Conservation (phyloP, 2,888 invertebrate genomes). For the Neelides folsomi region DNA sequence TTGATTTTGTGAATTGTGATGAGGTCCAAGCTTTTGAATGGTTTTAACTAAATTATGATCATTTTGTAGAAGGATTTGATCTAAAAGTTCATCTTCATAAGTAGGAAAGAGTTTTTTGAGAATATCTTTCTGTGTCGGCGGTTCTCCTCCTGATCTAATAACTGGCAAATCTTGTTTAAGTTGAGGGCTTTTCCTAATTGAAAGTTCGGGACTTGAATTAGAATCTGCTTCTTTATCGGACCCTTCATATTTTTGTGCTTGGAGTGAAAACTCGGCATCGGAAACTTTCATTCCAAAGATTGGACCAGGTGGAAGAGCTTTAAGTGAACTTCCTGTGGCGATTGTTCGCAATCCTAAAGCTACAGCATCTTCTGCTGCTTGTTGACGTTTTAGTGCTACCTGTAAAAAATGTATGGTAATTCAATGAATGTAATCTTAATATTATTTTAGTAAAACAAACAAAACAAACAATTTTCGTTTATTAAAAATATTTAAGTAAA, state of each 20-base stretch:
- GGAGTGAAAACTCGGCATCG: slow-evolving; percentile 43
- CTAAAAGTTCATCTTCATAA: slow-evolving; percentile 27
- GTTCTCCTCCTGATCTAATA: neutral
- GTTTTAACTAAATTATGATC: slow-evolving; percentile 32
- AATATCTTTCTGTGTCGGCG: slow-evolving; percentile 26
- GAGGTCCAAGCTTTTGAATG: slow-evolving; percentile 29
- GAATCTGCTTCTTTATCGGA: neutral
- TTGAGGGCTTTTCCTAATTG: neutral
- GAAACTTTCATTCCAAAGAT: slow-evolving; percentile 80
- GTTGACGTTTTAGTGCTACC: slow-evolving; percentile 90
- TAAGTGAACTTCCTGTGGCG: slow-evolving; percentile 57
- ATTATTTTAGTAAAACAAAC: too few relatives aligned
- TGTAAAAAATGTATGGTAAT: too few relatives aligned
- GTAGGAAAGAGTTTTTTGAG: slow-evolving; percentile 28
- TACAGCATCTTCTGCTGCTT: slow-evolving; percentile 93
- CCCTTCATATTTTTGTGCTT: neutral
- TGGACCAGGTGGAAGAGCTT: slow-evolving; percentile 70
- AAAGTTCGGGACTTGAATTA: neutral
- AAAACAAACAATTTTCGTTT: too few relatives aligned
- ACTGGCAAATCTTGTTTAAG: neutral
- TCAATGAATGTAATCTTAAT: too few relatives aligned
- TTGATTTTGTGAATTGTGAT: slow-evolving; percentile 7
- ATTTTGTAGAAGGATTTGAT: slow-evolving; percentile 29
- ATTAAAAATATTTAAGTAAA: too few relatives aligned
- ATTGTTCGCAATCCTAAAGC: slow-evolving; percentile 80